A percentile compares a stretch with the other conserved stretches of the same genome.
phyloP scores from a whole-genome alignment of 2,888 invertebrate species.

The Protonemura montana region DNA sequence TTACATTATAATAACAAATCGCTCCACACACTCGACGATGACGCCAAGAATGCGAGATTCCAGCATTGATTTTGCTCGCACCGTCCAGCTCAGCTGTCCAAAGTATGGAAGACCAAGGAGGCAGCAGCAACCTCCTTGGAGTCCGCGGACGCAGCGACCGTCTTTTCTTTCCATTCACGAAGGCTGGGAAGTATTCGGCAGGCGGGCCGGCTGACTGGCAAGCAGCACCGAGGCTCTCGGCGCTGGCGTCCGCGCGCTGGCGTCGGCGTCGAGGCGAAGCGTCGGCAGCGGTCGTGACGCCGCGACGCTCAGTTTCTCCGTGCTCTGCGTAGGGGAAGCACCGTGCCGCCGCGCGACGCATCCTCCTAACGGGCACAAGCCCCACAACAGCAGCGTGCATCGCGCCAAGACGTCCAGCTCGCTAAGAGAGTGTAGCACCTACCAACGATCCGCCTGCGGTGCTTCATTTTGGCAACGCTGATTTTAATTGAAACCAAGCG shows the following conservation, averaged over 20 bases:
- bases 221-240: background rate
- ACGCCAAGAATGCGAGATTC: background rate
- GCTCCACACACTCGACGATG: background rate
- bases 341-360: conserved; percentile 23
- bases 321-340: conserved; percentile 33
- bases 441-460: background rate
- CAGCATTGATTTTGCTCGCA: conserved; percentile 30
- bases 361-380: background rate
- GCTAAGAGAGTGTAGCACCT: too few relatives aligned
- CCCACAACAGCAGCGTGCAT: background rate
- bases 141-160: background rate
- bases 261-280: conserved; percentile 23
- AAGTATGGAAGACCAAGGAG: background rate
- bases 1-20: conserved; percentile 25
- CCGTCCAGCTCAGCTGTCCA: background rate
- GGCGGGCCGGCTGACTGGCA: background rate
- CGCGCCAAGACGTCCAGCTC: background rate
- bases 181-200: conserved; percentile 30
- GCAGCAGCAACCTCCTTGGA: background rate
- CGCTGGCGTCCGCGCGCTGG: conserved; percentile 27
- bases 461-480: background rate
- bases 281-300: conserved; percentile 20
- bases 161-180: conserved; percentile 35
- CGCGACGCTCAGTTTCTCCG: conserved; percentile 44
- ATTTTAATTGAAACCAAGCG: background rate